These are phyloP conservation scores for Dipodomys spectabilis DNA, from an alignment of 2,113 vertebrate genomes.

Conservation along the genomic window DNA sequence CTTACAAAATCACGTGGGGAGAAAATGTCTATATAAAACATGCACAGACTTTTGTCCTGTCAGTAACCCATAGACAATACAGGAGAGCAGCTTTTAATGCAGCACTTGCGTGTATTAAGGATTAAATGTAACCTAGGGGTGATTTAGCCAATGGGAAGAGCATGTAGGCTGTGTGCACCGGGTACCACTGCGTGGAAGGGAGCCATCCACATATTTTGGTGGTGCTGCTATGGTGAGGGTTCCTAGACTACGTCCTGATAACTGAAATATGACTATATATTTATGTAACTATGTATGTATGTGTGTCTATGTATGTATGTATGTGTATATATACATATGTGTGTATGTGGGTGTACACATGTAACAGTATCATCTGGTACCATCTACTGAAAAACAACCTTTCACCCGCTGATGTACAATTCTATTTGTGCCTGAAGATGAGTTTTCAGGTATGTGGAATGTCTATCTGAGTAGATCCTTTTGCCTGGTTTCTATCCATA, in stretches of 20 bases:
- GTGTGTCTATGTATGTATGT: too few relatives aligned
- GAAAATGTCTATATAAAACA: not conserved
- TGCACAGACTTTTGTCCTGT: not conserved
- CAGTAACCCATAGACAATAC: not conserved
- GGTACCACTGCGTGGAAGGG: not conserved
- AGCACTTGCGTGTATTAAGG: not conserved
- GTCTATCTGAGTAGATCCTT: not conserved
- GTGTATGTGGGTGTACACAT: not conserved
- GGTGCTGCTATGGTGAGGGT: not conserved
- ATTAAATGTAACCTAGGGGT: not conserved
- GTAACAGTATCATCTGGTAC: not conserved
- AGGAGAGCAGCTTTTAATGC: not conserved
- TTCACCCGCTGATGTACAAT: not conserved
- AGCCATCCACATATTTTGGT: too few relatives aligned
- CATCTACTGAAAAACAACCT: not conserved
- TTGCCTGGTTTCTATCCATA: not conserved
- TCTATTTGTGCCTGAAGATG: constrained; percentile 15
- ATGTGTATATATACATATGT: too few relatives aligned
- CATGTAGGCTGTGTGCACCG: not conserved
- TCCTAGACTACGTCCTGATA: not conserved
- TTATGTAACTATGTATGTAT: not conserved
- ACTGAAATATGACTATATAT: not conserved
- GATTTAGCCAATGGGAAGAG: not conserved
- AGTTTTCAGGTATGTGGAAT: not conserved
- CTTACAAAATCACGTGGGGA: too few relatives aligned